Conservation (phyloP, 2,113 vertebrate species). For the Dromas ardeola region DNA sequence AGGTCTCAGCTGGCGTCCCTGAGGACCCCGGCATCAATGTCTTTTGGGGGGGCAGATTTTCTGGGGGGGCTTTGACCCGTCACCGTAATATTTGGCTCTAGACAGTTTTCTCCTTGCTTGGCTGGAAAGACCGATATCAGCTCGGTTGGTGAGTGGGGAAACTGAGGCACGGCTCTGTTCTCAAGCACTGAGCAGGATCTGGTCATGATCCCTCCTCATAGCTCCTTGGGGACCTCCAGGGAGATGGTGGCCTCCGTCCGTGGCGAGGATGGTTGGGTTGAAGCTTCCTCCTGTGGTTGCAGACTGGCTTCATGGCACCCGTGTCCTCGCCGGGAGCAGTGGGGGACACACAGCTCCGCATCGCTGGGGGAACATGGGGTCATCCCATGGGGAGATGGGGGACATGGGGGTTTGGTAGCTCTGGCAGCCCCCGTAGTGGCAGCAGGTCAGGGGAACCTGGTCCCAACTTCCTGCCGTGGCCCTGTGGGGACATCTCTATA, state of each 20-base stretch:
- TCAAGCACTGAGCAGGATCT: background rate
- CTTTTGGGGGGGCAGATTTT: background rate
- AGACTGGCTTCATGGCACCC: rapidly evolving
- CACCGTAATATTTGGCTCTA: background rate
- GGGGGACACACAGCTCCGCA: rapidly evolving
- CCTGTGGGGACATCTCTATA: background rate
- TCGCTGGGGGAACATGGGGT: background rate
- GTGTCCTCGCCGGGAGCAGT: rapidly evolving
- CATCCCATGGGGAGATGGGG: background rate
- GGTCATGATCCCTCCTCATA: background rate
- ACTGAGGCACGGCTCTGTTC: background rate
- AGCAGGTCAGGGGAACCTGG: background rate
- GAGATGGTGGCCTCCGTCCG: background rate
- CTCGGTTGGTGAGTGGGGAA: background rate
- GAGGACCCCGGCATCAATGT: background rate
- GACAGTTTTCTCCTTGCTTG: background rate
- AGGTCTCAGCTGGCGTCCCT: background rate
- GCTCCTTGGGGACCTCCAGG: rapidly evolving
- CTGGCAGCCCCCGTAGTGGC: rapidly evolving
- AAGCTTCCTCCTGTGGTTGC: background rate
- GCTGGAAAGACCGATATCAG: background rate
- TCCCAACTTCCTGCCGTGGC: background rate
- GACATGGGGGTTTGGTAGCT: background rate
- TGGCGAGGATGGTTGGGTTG: background rate
- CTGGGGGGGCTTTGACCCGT: background rate